A percentile compares a stretch with the other conserved stretches of the same genome.
Evolutionary conservation across 1,140 invertebrate species (phyloP).

Genomic region (Reticulitermes speratus): DNA sequence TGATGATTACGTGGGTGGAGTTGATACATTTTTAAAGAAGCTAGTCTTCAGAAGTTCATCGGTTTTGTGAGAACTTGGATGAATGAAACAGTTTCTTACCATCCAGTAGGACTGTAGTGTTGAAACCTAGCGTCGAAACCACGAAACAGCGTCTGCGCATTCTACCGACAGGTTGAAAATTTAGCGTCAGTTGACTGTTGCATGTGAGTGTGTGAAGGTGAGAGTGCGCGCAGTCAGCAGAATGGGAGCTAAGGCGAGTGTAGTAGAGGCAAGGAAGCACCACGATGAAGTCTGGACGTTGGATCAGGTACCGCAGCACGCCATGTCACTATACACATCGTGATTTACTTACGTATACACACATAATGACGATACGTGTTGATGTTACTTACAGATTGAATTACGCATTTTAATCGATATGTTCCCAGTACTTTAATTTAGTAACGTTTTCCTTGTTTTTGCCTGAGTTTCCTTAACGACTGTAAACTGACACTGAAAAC

Average conservation of each 20-base stretch:
- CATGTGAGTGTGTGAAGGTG: not conserved
- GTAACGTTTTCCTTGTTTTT: no score
- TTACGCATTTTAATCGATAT: no score
- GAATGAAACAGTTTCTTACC: not conserved
- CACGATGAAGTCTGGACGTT: not conserved
- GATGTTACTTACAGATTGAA: no score
- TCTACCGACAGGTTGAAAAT: not conserved
- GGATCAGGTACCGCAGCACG: not conserved
- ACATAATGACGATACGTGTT: no score
- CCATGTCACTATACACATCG: no score
- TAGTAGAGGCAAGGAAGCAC: not conserved
- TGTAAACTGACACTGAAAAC: no score
- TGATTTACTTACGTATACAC: no score
- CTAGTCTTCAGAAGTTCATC: not conserved
- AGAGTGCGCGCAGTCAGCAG: not conserved
- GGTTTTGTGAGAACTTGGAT: not conserved
- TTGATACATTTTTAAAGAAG: no score
- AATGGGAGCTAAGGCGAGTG: slow-evolving; percentile 4
- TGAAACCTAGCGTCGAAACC: slow-evolving; percentile 2
- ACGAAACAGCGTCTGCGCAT: not conserved
- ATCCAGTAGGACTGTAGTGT: not conserved
- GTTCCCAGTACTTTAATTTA: no score
- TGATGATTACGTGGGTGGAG: no score
- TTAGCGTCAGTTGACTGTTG: slow-evolving; percentile 6
- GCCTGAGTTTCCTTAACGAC: no score